Evolutionary conservation across 2,797 vertebrate species (phyloP), one percentile per base, ranked within the genome.

Genomic region (Tenualosa thibaudeaui): DNA sequence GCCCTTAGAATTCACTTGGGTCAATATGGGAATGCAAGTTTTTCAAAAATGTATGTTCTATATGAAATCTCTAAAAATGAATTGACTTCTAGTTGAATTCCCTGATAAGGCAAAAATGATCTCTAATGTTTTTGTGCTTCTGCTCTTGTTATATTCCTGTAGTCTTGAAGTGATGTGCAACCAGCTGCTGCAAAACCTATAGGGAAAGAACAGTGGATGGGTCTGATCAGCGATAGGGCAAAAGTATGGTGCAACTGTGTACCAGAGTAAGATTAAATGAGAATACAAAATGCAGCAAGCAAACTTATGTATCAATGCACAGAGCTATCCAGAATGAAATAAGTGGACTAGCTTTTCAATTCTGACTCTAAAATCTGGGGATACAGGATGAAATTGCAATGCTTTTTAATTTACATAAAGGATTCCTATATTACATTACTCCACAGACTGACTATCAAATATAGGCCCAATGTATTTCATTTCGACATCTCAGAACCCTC

Each of bases 1-100:
- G 54, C 86, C 88, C 81, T 84, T 43, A 43, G 58, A 43, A 82
- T 68, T 62, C 84, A 83, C 49, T 56, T 84, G 71, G 37, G 85
- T 86, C 31, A 84, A 83, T 37, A 50, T 81, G 51, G 51, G 15
- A 54, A 22, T 15, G 37, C 31, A 71, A 10, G 71, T 46, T 78
- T 43, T 46, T 62, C 71, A 78, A 78, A 3, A 56, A 56, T 71
- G 26, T 8, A 62, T 40, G 17, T 46, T 78, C 40, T 43, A 7
- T 17, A 22, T 3, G 5, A 1, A 75, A 75, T 75, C 40, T 78
- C 40, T 37, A 78, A 78, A 78, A 78, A 62, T 13, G 19, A 43
- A 15, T 46, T 78, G 68, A 40, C 31, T 75, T 40, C 1, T 3
- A 13, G 8, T 75, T 31, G 71, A 40, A 78, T 43, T 78, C 71